These are phyloP conservation scores for Mimumesa dahlbomi DNA, from an alignment of 2,888 invertebrate genomes.

Conservation along the genomic window DNA sequence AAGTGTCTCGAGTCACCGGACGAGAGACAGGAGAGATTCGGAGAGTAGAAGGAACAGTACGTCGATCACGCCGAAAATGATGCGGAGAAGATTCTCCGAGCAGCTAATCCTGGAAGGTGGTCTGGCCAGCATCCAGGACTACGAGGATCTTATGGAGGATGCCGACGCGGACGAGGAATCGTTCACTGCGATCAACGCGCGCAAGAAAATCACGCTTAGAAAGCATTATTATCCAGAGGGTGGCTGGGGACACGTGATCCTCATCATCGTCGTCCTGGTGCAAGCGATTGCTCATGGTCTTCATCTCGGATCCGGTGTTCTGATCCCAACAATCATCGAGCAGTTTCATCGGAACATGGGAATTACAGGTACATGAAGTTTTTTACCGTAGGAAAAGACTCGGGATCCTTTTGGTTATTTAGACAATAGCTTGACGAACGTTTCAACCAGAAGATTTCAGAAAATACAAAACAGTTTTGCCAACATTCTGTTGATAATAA, in stretches of 20 bases:
- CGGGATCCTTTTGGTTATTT: too few relatives aligned
- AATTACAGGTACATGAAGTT: constrained; percentile 72
- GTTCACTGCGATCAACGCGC: constrained; percentile 68
- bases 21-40: constrained; percentile 46
- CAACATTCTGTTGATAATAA: too few relatives aligned
- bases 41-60: constrained; percentile 62
- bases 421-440: too few relatives aligned
- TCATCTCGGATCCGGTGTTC: constrained; percentile 84
- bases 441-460: too few relatives aligned
- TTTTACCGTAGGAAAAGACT: too few relatives aligned
- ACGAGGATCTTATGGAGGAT: constrained; percentile 64
- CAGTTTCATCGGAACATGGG: constrained; percentile 51
- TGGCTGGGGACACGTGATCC: constrained; percentile 92
- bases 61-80: constrained; percentile 71
- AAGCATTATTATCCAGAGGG: constrained; percentile 92
- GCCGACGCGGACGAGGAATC: constrained; percentile 66
- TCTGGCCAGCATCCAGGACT: constrained; percentile 61
- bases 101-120: constrained; percentile 74
- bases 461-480: too few relatives aligned
- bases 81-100: constrained; percentile 73
- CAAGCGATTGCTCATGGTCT: constrained; percentile 89
- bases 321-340: constrained; percentile 48
- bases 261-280: constrained; percentile 86
- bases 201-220: constrained; percentile 71
- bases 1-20: background rate